A percentile compares a stretch with the other conserved stretches of the same genome.
phyloP scores from a whole-genome alignment of 2,888 invertebrate genomes.

The Junonia oenone region DNA sequence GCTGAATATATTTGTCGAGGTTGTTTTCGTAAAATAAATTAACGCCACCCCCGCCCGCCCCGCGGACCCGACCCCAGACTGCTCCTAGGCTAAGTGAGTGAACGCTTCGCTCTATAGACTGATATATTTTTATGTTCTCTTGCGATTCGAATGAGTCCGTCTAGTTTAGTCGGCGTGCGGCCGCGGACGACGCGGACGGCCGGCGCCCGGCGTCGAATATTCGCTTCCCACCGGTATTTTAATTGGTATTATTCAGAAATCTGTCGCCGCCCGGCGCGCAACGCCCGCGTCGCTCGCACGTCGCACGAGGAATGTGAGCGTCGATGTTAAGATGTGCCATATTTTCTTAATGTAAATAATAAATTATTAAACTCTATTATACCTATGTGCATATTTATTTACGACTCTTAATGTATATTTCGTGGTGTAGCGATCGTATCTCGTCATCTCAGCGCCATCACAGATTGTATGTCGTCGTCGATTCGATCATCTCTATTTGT shows the following conservation, averaged over 20 bases:
- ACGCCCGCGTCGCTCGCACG: constrained; percentile 32
- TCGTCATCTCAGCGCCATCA: constrained; percentile 50
- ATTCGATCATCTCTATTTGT: constrained; percentile 64
- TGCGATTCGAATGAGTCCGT: constrained; percentile 63
- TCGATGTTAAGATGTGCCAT: constrained; percentile 76
- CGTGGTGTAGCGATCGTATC: constrained; percentile 34
- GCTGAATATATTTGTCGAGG: no score
- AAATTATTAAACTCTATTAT: constrained; percentile 64
- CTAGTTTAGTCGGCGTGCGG: constrained; percentile 50
- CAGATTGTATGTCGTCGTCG: constrained; percentile 45
- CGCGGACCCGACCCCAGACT: constrained; percentile 48
- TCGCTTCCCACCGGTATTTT: constrained; percentile 78
- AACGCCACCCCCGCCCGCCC: constrained; percentile 52
- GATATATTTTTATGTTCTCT: constrained; percentile 72
- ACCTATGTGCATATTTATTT: constrained; percentile 72
- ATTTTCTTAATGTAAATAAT: constrained; percentile 78
- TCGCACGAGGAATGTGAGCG: constrained; percentile 35
- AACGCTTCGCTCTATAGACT: constrained; percentile 70
- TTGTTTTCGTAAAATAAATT: no score
- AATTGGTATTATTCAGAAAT: constrained; percentile 73
- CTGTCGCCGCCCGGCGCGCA: constrained; percentile 31
- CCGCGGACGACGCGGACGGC: constrained; percentile 47
- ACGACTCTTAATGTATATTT: constrained; percentile 52
- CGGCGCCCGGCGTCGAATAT: constrained; percentile 51
- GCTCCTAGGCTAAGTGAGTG: constrained; percentile 70